Percentiles rank a stretch among this genome's conserved stretches.
These are phyloP conservation scores for Phasia obesa DNA, from an alignment of 2,888 invertebrate species.

Conservation along the genomic window DNA sequence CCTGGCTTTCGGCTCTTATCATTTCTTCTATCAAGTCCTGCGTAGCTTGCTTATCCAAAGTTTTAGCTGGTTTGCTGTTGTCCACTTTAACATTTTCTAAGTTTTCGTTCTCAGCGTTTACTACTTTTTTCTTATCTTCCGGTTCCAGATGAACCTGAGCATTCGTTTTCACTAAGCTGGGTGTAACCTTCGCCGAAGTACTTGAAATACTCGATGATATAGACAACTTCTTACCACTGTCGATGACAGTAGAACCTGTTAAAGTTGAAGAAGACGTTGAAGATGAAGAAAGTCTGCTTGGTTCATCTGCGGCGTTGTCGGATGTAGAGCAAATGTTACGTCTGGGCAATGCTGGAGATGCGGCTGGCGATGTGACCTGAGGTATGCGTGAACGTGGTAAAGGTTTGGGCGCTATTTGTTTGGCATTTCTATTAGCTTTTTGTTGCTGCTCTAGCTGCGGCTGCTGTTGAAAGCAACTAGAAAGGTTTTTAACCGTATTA, in stretches of 20 bases:
- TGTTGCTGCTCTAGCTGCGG: constrained; percentile 56
- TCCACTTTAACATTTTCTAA: background rate
- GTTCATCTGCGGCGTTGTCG: background rate
- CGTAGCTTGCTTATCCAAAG: constrained; percentile 5
- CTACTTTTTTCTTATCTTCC: background rate
- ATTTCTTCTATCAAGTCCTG: constrained; percentile 28
- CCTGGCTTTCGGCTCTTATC: constrained; percentile 20
- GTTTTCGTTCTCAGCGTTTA: background rate
- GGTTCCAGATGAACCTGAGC: constrained; percentile 70
- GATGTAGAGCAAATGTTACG: constrained; percentile 47
- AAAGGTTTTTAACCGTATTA: constrained; percentile 78
- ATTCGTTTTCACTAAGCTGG: constrained; percentile 56
- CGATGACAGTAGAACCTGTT: constrained; percentile 32
- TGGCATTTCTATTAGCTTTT: constrained; percentile 33
- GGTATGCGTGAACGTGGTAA: constrained; percentile 77
- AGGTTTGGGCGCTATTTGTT: constrained; percentile 72
- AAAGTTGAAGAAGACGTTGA: constrained; percentile 19
- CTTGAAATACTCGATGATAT: constrained; percentile 67
- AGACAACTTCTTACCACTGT: constrained; percentile 65
- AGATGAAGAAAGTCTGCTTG: constrained; percentile 1
- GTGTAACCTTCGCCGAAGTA: constrained; percentile 26
- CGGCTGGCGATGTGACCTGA: constrained; percentile 76
- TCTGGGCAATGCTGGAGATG: constrained; percentile 73
- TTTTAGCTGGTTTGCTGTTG: background rate
- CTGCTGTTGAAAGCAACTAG: constrained; percentile 76